These are phyloP conservation scores for Agonum fuliginosum DNA, from an alignment of 2,888 invertebrate genomes.

Conservation along the genomic window DNA sequence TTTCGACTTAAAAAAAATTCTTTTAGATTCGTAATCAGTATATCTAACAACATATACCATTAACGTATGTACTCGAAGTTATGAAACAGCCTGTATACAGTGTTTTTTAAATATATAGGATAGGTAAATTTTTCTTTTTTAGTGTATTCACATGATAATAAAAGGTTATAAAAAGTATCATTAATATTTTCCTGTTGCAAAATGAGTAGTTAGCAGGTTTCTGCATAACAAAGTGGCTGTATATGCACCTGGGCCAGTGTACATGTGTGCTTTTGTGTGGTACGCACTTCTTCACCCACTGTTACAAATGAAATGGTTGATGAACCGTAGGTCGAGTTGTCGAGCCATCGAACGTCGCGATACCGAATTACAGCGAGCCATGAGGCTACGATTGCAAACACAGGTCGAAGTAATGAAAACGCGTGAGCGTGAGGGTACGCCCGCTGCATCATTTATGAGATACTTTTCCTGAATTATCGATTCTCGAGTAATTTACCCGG, in stretches of 20 bases:
- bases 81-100: neutral
- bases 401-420: conserved; percentile 45
- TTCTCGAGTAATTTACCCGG: conserved; percentile 18
- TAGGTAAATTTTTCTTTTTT: neutral
- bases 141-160: conserved; percentile 19
- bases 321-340: neutral
- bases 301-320: conserved; percentile 35
- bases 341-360: neutral
- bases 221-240: conserved; percentile 17
- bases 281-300: conserved; percentile 21
- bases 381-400: conserved; percentile 41
- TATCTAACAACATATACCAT: too few relatives aligned
- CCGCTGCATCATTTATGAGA: conserved; percentile 51
- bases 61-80: too few relatives aligned
- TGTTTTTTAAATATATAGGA: neutral
- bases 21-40: too few relatives aligned
- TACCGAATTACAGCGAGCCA: neutral
- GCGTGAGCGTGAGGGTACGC: conserved; percentile 36
- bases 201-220: conserved; percentile 22
- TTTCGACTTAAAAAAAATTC: too few relatives aligned
- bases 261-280: neutral
- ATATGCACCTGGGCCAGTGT: neutral
- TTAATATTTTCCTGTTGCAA: neutral
- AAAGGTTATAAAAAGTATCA: conserved; percentile 1
- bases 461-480: conserved; percentile 48